Evolutionary conservation across 1,140 invertebrate species (phyloP), one percentile per base, ranked within the genome.

Genomic region (Pissodes strobi): DNA sequence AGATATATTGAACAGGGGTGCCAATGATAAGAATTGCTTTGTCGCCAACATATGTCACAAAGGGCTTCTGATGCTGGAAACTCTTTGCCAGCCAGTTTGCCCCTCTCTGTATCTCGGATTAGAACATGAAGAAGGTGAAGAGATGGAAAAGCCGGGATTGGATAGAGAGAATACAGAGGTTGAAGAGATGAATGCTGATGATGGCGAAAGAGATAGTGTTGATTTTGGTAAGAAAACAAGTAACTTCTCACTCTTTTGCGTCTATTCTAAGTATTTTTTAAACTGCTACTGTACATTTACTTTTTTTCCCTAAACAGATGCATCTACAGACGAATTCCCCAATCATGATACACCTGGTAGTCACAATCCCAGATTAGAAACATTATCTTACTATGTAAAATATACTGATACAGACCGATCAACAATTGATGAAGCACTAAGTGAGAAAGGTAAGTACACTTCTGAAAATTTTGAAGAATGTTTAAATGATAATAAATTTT

Each of bases 31-130:
- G 9, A 52, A 69, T 34, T 53, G 30, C 9, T 39, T 43, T 23
- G 39, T 66, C 6, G 21, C 45, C 0, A 21, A 30, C 9, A 17
- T 41, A 15, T 69, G 67, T 52, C 38, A 61, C 57, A 22, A 46
- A 15, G 57, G 67, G 4, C 13, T 69, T 6, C 43, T 48, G 13
- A 19, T 41, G 15, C 34, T 66, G 9, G 67, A 69, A 13, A 25
- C 18, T 10, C 38, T 69, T 15, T 69, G 67, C 25, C 67, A 65
- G 25, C 67, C 67, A 2, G 23, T 66, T 57, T 65, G 62, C 51
- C 67, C 67, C 22, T 62, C 67, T 8, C 25, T 69, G 23, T 59
- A 38, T 49, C 6, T 62, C 2, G 51, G 61, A 12, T 8, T 37
- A 5, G 38, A 39, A 18, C 39, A 41, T 4, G 46, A 38, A 17